A percentile compares a stretch with the other conserved stretches of the same genome.
Evolutionary conservation across 2,797 vertebrate genomes (phyloP).

Genomic region (Pseudochirops corinnae): DNA sequence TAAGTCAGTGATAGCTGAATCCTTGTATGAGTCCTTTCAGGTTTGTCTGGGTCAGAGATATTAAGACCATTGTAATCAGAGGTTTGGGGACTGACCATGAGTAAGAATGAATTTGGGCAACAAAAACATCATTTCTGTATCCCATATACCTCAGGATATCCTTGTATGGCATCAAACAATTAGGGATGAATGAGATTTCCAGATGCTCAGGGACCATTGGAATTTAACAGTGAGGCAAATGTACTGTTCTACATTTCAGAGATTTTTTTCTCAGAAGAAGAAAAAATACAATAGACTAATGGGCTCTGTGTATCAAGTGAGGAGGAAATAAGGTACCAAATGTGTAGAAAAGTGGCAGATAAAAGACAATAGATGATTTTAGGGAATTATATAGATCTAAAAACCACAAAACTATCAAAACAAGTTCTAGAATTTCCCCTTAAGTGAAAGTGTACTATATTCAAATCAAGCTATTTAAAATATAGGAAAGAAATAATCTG

Average conservation of each 20-base stretch:
- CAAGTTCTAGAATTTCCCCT: neutral
- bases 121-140: neutral
- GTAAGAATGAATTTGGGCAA: neutral
- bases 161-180: neutral
- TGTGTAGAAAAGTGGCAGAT: neutral
- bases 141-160: neutral
- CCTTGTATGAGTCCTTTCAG: neutral
- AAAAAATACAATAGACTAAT: neutral
- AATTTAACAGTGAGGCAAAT: slow-evolving; percentile 8
- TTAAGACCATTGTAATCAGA: neutral
- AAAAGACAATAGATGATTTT: slow-evolving; percentile 22
- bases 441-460: neutral
- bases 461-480: slow-evolving; percentile 1
- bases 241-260: neutral
- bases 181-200: neutral
- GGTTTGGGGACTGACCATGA: neutral
- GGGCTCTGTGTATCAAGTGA: neutral
- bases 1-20: neutral
- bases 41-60: neutral
- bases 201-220: neutral
- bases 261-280: slow-evolving; percentile 8
- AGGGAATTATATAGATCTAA: slow-evolving; percentile 9
- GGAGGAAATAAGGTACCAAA: neutral
- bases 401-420: slow-evolving; percentile 24
- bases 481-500: neutral